phyloP scores from a whole-genome alignment of 64 coral and sea anemone species.

The Pocillopora damicornis region DNA sequence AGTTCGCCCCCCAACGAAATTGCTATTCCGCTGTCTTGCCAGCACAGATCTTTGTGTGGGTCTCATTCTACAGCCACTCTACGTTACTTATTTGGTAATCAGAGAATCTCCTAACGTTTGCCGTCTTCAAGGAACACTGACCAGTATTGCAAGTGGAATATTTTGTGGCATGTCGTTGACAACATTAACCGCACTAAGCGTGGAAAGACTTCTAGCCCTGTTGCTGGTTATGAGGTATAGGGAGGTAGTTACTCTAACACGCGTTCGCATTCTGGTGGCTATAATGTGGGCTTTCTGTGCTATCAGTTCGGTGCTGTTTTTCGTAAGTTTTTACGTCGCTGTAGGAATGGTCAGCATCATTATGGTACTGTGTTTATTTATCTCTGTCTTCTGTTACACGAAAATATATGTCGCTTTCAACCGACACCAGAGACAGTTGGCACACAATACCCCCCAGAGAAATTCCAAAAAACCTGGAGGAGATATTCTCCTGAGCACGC shows the following conservation, averaged over 20 bases:
- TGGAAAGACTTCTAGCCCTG: neutral
- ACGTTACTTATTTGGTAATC: neutral
- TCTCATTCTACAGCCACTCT: neutral
- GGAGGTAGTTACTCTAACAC: neutral
- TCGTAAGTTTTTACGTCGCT: neutral
- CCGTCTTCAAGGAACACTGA: neutral
- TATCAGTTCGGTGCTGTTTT: neutral
- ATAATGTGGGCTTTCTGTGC: neutral
- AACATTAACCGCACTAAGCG: neutral
- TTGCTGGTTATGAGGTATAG: neutral
- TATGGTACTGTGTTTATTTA: neutral
- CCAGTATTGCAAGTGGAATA: neutral
- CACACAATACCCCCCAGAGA: neutral
- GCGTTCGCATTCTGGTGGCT: neutral
- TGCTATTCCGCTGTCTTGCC: neutral
- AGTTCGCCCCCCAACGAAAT: neutral
- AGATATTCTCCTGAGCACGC: neutral
- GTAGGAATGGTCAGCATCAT: neutral
- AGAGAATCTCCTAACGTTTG: neutral
- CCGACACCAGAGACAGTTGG: neutral
- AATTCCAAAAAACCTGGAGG: neutral
- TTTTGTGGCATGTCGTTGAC: neutral
- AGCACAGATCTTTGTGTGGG: conserved; percentile 1
- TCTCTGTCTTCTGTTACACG: neutral
- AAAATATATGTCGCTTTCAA: neutral